Conservation (phyloP, 2,888 invertebrate species). For the Drosophila yooni region DNA sequence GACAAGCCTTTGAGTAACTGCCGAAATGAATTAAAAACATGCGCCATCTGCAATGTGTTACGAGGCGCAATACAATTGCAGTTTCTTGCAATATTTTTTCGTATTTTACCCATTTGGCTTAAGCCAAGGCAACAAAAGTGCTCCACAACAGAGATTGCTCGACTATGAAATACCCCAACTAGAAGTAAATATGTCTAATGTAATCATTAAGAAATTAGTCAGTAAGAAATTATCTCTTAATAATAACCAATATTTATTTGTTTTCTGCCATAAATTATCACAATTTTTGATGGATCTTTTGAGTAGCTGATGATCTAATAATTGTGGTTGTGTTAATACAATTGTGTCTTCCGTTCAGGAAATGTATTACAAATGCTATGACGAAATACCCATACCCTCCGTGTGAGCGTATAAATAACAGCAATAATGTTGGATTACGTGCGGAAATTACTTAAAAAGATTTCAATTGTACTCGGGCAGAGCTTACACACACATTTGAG, state of each 20-base stretch:
- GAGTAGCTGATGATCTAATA: not conserved
- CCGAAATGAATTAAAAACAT: slow-evolving; percentile 76
- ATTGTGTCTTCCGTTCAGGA: not conserved
- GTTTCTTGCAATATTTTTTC: slow-evolving; percentile 37
- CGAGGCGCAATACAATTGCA: slow-evolving; percentile 37
- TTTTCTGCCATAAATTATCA: not conserved
- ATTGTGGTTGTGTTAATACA: not conserved
- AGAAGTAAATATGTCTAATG: not conserved
- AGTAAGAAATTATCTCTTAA: not conserved
- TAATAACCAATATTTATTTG: not conserved
- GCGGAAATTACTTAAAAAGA: slow-evolving; percentile 83
- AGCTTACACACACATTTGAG: slow-evolving; percentile 10
- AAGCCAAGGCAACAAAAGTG: slow-evolving; percentile 23
- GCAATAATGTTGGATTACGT: slow-evolving; percentile 82
- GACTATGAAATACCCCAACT: slow-evolving; percentile 6
- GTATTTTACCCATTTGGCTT: slow-evolving; percentile 53
- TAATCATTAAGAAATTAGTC: too few species aligned
- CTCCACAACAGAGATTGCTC: not conserved
- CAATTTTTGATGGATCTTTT: not conserved
- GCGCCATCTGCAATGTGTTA: slow-evolving; percentile 77
- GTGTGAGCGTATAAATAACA: slow-evolving; percentile 35
- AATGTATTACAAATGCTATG: slow-evolving; percentile 1
- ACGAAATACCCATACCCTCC: not conserved
- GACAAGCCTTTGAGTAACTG: slow-evolving; percentile 41
- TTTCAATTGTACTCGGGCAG: slow-evolving; percentile 69